A percentile compares a stretch with the other conserved stretches of the same genome.
Conservation (phyloP, 2,797 vertebrate species). For the Micropoecilia bifurca region DNA sequence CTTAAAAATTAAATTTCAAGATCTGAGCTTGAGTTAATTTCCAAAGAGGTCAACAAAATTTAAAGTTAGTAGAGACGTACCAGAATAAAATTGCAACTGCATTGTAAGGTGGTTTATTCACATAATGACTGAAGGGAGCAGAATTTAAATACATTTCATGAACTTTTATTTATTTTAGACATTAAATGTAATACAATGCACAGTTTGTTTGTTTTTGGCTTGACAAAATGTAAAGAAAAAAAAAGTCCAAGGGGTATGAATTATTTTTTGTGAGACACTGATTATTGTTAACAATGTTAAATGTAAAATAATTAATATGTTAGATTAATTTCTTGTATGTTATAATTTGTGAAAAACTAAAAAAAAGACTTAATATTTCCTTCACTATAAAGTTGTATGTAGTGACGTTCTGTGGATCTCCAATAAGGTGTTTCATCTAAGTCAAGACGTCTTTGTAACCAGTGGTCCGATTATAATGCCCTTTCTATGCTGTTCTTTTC, state of each 20-base stretch:
- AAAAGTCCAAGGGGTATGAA: background rate
- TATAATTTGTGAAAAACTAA: constrained; percentile 35
- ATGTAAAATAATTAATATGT: constrained; percentile 39
- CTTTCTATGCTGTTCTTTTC: constrained; percentile 99
- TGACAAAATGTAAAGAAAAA: background rate
- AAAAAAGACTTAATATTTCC: constrained; percentile 12
- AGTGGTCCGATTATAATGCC: constrained; percentile 90
- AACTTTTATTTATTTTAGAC: background rate
- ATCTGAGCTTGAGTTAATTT: background rate
- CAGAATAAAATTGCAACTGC: background rate
- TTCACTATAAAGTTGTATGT: constrained; percentile 30
- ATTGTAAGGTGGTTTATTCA: background rate
- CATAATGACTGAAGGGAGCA: background rate
- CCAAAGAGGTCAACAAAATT: background rate
- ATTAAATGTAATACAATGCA: background rate
- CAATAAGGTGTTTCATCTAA: constrained; percentile 81
- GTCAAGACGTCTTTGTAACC: constrained; percentile 86
- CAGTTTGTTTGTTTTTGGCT: background rate
- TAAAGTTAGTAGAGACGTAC: background rate
- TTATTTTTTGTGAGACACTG: background rate
- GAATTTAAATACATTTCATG: background rate
- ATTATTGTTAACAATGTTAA: constrained; percentile 9
- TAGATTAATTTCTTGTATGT: constrained; percentile 33
- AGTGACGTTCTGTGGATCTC: constrained; percentile 56
- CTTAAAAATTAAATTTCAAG: background rate